Evolutionary conservation across 2,888 invertebrate species (phyloP).

Genomic region (Epicampocera succincta): DNA sequence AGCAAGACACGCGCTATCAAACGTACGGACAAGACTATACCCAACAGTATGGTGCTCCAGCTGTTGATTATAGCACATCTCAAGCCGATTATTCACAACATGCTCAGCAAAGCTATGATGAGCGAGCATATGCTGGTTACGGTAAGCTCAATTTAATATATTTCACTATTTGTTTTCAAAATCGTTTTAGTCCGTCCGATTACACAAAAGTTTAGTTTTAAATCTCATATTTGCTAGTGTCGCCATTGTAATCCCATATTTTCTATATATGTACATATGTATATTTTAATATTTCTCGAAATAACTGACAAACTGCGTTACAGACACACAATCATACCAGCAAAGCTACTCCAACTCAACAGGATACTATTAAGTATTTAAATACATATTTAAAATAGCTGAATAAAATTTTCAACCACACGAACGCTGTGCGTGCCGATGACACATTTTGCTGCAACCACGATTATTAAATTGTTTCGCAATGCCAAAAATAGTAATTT

Average conservation of each 20-base stretch:
- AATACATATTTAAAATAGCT: slow-evolving; percentile 41
- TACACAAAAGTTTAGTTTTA: too few species aligned
- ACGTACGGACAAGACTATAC: slow-evolving; percentile 81
- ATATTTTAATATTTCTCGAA: neutral
- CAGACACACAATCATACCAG: slow-evolving; percentile 79
- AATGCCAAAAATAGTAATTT: slow-evolving; percentile 49
- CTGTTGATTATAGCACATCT: slow-evolving; percentile 80
- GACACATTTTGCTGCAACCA: slow-evolving; percentile 61
- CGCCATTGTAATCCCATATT: neutral
- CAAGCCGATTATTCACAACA: slow-evolving; percentile 80
- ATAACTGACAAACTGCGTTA: slow-evolving; percentile 35
- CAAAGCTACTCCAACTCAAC: slow-evolving; percentile 81
- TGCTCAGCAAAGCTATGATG: slow-evolving; percentile 79
- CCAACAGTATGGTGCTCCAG: slow-evolving; percentile 80
- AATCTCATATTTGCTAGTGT: neutral
- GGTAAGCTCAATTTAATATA: slow-evolving; percentile 75
- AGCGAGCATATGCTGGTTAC: slow-evolving; percentile 81
- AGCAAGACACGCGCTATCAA: slow-evolving; percentile 80
- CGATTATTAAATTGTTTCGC: slow-evolving; percentile 53
- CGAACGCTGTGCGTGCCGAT: slow-evolving; percentile 62
- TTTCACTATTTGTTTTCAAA: neutral
- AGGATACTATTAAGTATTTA: slow-evolving; percentile 80
- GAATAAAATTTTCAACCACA: slow-evolving; percentile 57
- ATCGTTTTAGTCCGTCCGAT: neutral
- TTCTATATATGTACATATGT: too few species aligned